Evolutionary conservation across 1,140 invertebrate genomes (phyloP).

Genomic region (Diuraphis noxia): DNA sequence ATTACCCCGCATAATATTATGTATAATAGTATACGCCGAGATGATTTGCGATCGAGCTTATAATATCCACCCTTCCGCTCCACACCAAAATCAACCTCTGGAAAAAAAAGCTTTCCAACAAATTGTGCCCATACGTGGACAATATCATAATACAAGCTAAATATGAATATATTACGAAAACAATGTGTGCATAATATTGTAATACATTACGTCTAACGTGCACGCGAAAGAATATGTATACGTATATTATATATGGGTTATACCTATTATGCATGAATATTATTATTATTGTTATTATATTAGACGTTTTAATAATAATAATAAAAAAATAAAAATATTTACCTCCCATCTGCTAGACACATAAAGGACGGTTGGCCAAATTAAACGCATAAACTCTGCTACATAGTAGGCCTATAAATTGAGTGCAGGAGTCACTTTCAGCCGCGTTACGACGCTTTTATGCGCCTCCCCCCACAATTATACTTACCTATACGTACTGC

Average conservation of each 20-base stretch:
- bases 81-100: not conserved
- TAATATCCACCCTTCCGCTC: not conserved
- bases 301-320: conserved; percentile 1
- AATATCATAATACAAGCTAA: not conserved
- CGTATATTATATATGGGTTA: not conserved
- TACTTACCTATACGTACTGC: not conserved
- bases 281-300: not conserved
- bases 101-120: not conserved
- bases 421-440: not conserved
- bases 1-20: not conserved
- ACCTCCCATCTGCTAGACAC: not conserved
- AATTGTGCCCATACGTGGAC: not conserved
- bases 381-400: not conserved
- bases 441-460: not conserved
- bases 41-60: not conserved
- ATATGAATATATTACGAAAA: conserved; percentile 2
- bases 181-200: not conserved
- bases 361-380: not conserved
- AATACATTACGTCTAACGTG: not conserved
- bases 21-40: not conserved
- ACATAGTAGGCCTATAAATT: not conserved
- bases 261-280: not conserved
- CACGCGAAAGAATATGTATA: not conserved
- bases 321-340: not conserved
- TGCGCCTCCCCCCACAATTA: not conserved